phyloP scores from a whole-genome alignment of 1,140 invertebrate genomes.

The Caerostris darwini region DNA sequence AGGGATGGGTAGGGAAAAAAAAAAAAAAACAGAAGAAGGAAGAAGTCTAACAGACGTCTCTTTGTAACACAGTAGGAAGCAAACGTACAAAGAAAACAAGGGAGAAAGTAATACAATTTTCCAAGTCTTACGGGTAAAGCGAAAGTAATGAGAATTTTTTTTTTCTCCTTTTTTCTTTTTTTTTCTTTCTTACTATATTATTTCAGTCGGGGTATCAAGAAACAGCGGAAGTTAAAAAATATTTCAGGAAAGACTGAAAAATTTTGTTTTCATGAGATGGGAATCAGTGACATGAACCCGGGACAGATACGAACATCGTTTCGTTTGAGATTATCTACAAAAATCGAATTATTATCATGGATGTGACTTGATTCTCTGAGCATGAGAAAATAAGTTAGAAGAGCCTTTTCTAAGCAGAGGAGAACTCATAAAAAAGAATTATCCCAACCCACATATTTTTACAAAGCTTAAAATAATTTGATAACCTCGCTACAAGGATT shows the following conservation, averaged over 20 bases:
- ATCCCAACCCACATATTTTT: too few species aligned
- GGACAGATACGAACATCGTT: neutral
- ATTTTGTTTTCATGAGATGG: slow-evolving; percentile 22
- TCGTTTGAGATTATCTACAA: slow-evolving; percentile 19
- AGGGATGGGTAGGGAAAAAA: neutral
- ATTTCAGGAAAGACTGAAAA: slow-evolving; percentile 40
- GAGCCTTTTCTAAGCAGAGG: neutral
- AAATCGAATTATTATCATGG: slow-evolving; percentile 21
- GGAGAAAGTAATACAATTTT: slow-evolving; percentile 67
- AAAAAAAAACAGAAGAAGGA: neutral
- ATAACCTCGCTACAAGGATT: too few species aligned
- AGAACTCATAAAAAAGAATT: neutral
- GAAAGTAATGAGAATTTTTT: slow-evolving; percentile 72
- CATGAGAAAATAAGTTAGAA: neutral
- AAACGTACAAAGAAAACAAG: slow-evolving; percentile 60
- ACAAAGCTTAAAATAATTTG: too few species aligned
- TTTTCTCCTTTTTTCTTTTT: neutral
- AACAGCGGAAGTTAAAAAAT: slow-evolving; percentile 52
- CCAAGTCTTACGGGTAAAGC: slow-evolving; percentile 45
- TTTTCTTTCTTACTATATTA: neutral
- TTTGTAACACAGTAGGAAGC: slow-evolving; percentile 49
- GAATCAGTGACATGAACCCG: neutral
- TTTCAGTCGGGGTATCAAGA: slow-evolving; percentile 32
- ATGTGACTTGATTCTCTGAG: neutral
- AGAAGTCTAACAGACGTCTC: slow-evolving; percentile 50